A percentile compares a stretch with the other conserved stretches of the same genome.
Evolutionary conservation across 2,113 vertebrate species (phyloP).

Genomic region (Grus americana): DNA sequence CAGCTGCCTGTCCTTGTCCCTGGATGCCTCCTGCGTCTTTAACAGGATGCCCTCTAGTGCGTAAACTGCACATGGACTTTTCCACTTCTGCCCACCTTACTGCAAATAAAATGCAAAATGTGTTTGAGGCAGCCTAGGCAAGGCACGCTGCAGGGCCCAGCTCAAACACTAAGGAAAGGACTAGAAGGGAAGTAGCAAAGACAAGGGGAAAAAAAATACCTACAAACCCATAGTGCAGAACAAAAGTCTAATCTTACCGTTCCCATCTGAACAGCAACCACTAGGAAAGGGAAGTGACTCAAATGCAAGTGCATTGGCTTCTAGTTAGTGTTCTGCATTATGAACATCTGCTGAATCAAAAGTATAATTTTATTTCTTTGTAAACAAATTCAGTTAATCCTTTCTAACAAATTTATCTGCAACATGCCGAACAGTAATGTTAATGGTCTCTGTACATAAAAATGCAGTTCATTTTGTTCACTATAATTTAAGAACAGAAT

Average conservation of each 20-base stretch:
- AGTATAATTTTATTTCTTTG: background rate
- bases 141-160: background rate
- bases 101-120: accelerated
- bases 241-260: background rate
- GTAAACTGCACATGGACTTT: background rate
- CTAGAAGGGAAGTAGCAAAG: background rate
- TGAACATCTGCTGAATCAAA: background rate
- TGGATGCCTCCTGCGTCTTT: background rate
- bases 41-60: conserved; percentile 53
- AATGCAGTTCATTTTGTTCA: background rate
- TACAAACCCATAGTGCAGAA: background rate
- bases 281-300: background rate
- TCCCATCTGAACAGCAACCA: background rate
- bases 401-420: background rate
- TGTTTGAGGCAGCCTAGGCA: background rate
- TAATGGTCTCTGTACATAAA: background rate
- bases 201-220: background rate
- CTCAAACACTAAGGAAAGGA: background rate
- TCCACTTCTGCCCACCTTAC: background rate
- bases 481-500: background rate
- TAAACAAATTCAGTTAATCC: background rate
- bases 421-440: background rate
- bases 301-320: background rate
- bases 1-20: background rate
- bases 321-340: background rate